A percentile compares a stretch with the other conserved stretches of the same genome.
Evolutionary conservation across 2,797 vertebrate species (phyloP).

Genomic region (Valencia hispanica): DNA sequence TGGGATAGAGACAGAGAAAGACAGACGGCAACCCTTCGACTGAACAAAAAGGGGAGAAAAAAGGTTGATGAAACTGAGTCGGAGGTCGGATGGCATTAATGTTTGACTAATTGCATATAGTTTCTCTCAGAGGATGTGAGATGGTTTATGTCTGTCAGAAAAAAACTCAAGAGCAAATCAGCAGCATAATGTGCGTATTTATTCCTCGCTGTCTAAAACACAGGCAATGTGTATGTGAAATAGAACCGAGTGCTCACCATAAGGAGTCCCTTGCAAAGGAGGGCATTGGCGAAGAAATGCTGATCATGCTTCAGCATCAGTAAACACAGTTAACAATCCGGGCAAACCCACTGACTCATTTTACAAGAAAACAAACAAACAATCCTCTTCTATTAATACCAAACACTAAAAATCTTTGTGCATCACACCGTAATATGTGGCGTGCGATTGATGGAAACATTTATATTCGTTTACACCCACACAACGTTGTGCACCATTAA

Average conservation of each 20-base stretch:
- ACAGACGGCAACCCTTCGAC: slow-evolving; percentile 24
- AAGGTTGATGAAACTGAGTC: slow-evolving; percentile 24
- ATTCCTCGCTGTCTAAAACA: slow-evolving; percentile 58
- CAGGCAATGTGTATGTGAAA: slow-evolving; percentile 48
- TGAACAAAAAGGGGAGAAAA: slow-evolving; percentile 49
- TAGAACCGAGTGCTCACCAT: slow-evolving; percentile 62
- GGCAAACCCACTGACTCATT: slow-evolving; percentile 68
- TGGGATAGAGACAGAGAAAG: slow-evolving; percentile 25
- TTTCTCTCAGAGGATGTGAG: slow-evolving; percentile 45
- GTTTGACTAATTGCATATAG: slow-evolving; percentile 54
- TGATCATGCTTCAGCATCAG: slow-evolving; percentile 68
- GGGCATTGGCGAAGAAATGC: slow-evolving; percentile 76
- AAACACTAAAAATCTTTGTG: slow-evolving; percentile 15
- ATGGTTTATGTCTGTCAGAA: slow-evolving; percentile 62
- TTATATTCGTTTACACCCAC: slow-evolving; percentile 23
- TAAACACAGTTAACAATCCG: slow-evolving; percentile 72
- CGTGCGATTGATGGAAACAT: slow-evolving; percentile 19
- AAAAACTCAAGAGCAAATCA: slow-evolving; percentile 37
- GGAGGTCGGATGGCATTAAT: slow-evolving; percentile 42
- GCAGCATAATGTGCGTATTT: slow-evolving; percentile 36
- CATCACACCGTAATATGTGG: neutral
- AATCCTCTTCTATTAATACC: slow-evolving; percentile 12
- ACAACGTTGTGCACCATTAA: slow-evolving; percentile 13
- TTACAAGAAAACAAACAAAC: slow-evolving; percentile 13
- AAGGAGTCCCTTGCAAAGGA: slow-evolving; percentile 73